phyloP scores from a whole-genome alignment of 2,113 vertebrate species.

The Etia nguti region DNA sequence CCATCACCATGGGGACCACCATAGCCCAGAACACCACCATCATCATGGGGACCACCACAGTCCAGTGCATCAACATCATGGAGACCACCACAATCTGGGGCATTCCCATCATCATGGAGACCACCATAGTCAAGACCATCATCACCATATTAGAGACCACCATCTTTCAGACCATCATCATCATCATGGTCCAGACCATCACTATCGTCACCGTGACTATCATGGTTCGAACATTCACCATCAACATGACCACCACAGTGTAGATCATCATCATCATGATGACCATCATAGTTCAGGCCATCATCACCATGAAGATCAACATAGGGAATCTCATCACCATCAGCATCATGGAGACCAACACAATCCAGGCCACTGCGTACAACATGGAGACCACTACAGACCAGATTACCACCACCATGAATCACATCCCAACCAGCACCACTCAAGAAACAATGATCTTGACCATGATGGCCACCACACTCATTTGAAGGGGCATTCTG shows the following conservation, averaged over 20 bases:
- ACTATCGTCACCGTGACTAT: neutral
- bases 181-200: neutral
- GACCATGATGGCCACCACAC: neutral
- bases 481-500: neutral
- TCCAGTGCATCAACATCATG: neutral
- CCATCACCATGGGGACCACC: neutral
- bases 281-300: neutral
- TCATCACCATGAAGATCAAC: slow-evolving; percentile 9
- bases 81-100: neutral
- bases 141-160: neutral
- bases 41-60: neutral
- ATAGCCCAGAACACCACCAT: neutral
- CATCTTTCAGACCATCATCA: neutral
- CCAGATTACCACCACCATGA: neutral
- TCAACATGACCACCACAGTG: neutral
- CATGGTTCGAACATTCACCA: neutral
- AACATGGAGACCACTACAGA: neutral
- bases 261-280: neutral
- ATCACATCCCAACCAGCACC: neutral
- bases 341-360: slow-evolving; percentile 3
- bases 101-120: neutral
- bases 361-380: neutral
- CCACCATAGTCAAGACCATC: neutral
- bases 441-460: neutral
- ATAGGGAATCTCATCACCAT: neutral